Conservation (phyloP, 2,113 vertebrate genomes). For the Pampusana beccarii region DNA sequence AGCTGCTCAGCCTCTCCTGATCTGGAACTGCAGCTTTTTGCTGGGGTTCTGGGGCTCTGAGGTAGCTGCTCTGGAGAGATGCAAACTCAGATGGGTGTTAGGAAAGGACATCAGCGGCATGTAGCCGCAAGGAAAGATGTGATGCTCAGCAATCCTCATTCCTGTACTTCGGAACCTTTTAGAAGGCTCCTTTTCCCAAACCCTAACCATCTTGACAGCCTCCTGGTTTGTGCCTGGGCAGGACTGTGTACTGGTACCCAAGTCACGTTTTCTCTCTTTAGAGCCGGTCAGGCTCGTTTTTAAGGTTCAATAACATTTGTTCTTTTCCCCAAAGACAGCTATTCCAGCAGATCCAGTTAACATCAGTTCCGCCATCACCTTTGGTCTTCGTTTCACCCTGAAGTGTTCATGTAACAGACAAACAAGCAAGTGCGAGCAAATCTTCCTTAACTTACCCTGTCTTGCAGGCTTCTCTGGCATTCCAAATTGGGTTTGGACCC, state of each 20-base stretch:
- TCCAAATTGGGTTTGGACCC: not conserved
- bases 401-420: not conserved
- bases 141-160: not conserved
- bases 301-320: not conserved
- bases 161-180: not conserved
- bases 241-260: not conserved
- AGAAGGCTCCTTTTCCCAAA: not conserved
- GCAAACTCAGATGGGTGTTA: not conserved
- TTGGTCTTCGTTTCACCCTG: not conserved
- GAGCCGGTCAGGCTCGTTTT: not conserved
- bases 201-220: not conserved
- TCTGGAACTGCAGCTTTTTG: not conserved
- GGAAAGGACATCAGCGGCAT: not conserved
- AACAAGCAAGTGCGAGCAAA: not conserved
- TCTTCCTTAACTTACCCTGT: not conserved
- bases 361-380: not conserved
- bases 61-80: not conserved
- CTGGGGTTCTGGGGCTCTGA: not conserved
- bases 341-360: not conserved
- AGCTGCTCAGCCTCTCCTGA: not conserved
- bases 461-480: not conserved
- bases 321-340: not conserved
- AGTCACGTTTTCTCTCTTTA: not conserved
- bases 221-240: not conserved
- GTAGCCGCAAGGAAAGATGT: not conserved